These are phyloP conservation scores for Stegodyphus dumicola DNA, from an alignment of 1,140 invertebrate species.

Conservation along the genomic window DNA sequence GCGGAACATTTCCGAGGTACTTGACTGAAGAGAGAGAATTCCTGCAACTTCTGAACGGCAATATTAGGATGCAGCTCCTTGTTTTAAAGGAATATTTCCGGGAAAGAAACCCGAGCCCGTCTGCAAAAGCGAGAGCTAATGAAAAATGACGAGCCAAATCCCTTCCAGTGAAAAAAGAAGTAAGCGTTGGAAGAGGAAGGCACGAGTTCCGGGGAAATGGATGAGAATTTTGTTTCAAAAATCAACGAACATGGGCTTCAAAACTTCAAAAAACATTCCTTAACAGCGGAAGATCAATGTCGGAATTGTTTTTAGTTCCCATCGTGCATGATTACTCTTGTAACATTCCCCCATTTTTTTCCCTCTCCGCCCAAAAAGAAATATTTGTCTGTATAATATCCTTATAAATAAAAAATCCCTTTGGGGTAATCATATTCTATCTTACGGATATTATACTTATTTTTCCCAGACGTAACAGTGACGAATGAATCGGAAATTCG, in stretches of 20 bases:
- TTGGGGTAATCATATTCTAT: no score
- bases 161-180: not conserved
- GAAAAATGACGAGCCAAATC: not conserved
- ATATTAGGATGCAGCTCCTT: no score
- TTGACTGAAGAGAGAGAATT: no score
- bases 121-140: not conserved
- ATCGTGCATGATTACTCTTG: not conserved
- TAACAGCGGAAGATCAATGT: not conserved
- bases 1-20: no score
- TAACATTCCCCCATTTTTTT: not conserved
- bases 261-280: not conserved
- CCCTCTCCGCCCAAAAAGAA: not conserved
- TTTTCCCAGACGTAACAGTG: no score
- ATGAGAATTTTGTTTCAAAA: not conserved
- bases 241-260: not conserved
- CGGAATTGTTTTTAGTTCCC: not conserved
- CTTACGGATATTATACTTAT: no score
- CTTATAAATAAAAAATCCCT: no score
- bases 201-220: not conserved
- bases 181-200: not conserved
- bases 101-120: not conserved
- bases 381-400: no score
- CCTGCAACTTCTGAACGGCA: no score
- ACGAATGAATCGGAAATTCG: no score
- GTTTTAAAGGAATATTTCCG: not conserved